These are phyloP conservation scores for Nephrotoma appendiculata DNA, from an alignment of 2,888 invertebrate genomes.

Conservation along the genomic window DNA sequence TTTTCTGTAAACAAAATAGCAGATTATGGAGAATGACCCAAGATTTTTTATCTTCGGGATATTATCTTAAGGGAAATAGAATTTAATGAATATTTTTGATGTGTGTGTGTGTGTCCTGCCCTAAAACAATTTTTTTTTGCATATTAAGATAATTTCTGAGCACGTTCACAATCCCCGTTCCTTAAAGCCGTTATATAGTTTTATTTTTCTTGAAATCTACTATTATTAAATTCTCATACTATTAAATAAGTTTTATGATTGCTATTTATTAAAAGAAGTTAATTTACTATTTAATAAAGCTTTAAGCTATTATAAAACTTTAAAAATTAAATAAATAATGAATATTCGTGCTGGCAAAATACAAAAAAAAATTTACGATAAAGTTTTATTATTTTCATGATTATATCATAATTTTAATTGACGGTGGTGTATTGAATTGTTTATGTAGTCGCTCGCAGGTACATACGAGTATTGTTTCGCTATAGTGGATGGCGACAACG, in stretches of 20 bases:
- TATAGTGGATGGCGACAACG: background rate
- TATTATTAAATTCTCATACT: background rate
- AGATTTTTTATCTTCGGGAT: background rate
- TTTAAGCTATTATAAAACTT: background rate
- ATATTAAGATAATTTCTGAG: background rate
- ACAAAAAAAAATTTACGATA: background rate
- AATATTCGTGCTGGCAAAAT: background rate
- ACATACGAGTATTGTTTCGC: no score
- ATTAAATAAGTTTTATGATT: background rate
- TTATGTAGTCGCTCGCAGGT: background rate
- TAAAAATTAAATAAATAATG: background rate
- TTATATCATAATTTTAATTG: background rate
- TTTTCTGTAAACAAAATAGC: background rate
- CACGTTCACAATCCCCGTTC: background rate
- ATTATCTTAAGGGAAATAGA: background rate
- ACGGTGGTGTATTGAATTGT: background rate
- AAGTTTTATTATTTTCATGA: background rate
- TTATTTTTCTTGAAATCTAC: no score
- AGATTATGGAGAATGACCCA: background rate
- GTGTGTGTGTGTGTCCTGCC: background rate
- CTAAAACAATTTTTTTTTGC: background rate
- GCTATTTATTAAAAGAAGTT: background rate
- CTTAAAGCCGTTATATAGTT: no score
- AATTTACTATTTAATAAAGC: background rate
- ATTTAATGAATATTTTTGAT: background rate